These are phyloP conservation scores for Heteropelma amictum DNA, from an alignment of 2,888 invertebrate species.

Conservation along the genomic window DNA sequence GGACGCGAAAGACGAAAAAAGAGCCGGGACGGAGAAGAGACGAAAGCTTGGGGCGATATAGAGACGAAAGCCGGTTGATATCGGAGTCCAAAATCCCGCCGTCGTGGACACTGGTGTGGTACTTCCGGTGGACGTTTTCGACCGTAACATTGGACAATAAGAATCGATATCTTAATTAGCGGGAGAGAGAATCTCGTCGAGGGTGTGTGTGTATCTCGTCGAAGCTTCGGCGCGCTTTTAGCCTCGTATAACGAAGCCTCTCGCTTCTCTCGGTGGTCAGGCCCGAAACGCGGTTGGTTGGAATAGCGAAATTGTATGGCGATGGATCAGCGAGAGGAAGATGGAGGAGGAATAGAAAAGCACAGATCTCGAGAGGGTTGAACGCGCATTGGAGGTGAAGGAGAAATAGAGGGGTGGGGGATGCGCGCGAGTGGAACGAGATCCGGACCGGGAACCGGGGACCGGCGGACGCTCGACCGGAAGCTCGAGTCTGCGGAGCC, in stretches of 20 bases:
- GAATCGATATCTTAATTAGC: conserved; percentile 78
- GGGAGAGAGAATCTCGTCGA: conserved; percentile 59
- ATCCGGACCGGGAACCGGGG: conserved; percentile 71
- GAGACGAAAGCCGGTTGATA: too few relatives aligned
- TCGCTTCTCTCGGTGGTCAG: conserved; percentile 30
- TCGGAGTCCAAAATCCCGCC: conserved; percentile 55
- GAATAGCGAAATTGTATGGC: conserved; percentile 29
- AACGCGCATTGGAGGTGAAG: conserved; percentile 48
- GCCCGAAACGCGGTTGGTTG: conserved; percentile 6
- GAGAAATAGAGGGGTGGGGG: conserved; percentile 4
- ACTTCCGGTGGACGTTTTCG: conserved; percentile 67
- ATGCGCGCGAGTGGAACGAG: conserved; percentile 59
- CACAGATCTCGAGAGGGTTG: conserved; percentile 47
- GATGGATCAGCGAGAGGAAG: conserved; percentile 48
- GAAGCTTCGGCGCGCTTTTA: conserved; percentile 12
- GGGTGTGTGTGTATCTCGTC: conserved; percentile 28
- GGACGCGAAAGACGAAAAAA: conserved; percentile 21
- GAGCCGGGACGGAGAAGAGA: conserved; percentile 54
- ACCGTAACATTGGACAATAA: conserved; percentile 70
- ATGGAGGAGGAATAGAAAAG: conserved; percentile 36
- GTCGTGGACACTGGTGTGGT: conserved; percentile 52
- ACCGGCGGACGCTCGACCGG: conserved; percentile 77
- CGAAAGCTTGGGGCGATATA: conserved; percentile 47
- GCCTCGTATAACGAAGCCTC: conserved; percentile 31
- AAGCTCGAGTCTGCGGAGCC: conserved; percentile 76